Conservation (phyloP, 30 jellyfish, hydroid and myxozoan species). For the Mastigias papua region DNA sequence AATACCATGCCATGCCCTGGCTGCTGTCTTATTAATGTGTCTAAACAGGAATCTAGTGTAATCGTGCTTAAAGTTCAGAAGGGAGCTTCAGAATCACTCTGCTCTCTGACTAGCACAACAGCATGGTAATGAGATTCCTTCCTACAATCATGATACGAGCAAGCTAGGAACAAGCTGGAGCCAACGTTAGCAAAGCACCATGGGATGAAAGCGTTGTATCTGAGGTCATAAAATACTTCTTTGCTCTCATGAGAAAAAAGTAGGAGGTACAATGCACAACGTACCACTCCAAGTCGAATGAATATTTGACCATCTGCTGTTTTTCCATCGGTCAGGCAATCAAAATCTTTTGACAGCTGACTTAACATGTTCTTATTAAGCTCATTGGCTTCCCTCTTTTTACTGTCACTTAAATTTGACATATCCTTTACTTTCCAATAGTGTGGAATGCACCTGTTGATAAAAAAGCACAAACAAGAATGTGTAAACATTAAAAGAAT, state of each 20-base stretch:
- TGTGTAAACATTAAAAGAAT: no score
- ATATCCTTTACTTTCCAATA: slow-evolving; percentile 88
- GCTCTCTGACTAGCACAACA: background rate
- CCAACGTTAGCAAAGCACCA: background rate
- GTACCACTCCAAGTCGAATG: slow-evolving; percentile 82
- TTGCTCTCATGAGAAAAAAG: background rate
- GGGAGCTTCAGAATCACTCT: no score
- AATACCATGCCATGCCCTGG: no score
- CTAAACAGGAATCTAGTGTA: no score
- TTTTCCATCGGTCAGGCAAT: slow-evolving; percentile 50
- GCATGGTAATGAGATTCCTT: background rate
- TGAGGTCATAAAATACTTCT: background rate
- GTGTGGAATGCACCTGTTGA: slow-evolving; percentile 84
- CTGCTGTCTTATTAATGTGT: no score
- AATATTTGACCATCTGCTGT: slow-evolving; percentile 74
- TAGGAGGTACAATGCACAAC: background rate
- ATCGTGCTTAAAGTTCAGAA: no score
- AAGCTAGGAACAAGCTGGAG: background rate
- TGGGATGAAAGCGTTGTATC: background rate
- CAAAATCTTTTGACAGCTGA: slow-evolving; percentile 45
- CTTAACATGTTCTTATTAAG: slow-evolving; percentile 59
- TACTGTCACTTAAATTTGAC: slow-evolving; percentile 90
- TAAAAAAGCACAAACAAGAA: no score
- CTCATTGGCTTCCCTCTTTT: slow-evolving; percentile 83
- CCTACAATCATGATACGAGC: background rate